A percentile compares a stretch with the other conserved stretches of the same genome.
phyloP scores from a whole-genome alignment of 2,113 vertebrate genomes.

The Artemisiospiza belli region DNA sequence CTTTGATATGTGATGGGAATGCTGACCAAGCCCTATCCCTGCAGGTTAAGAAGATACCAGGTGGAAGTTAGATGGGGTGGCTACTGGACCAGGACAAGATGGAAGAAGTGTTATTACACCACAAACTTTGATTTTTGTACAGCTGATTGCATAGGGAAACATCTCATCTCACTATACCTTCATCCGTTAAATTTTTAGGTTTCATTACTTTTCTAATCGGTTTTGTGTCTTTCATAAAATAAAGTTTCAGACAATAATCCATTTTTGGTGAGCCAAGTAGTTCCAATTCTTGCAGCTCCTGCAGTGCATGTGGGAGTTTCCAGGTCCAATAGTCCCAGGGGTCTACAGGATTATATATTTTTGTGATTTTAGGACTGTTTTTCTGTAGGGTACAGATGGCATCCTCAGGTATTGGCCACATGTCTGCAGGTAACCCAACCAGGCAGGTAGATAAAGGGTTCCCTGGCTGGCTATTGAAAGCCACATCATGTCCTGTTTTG shows the following conservation, averaged over 20 bases:
- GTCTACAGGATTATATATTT: neutral
- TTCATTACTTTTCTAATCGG: neutral
- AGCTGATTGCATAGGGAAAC: neutral
- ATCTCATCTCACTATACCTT: neutral
- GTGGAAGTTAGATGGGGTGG: neutral
- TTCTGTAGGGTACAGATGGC: neutral
- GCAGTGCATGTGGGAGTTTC: neutral
- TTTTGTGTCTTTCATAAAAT: neutral
- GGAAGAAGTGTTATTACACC: neutral
- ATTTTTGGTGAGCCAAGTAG: neutral
- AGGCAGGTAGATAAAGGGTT: neutral
- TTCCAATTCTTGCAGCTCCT: neutral
- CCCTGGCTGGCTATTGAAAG: neutral
- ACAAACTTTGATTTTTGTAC: neutral
- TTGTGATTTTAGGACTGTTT: neutral
- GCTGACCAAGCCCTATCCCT: neutral
- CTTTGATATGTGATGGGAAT: neutral
- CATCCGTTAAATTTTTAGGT: neutral
- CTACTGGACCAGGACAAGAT: neutral
- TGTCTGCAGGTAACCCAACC: neutral
- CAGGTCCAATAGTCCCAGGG: neutral
- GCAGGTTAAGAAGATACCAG: neutral
- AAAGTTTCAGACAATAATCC: neutral
- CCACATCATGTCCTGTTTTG: neutral
- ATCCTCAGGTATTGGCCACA: neutral